Conservation (phyloP, 2,113 vertebrate species). For the Plestiodon gilberti region DNA sequence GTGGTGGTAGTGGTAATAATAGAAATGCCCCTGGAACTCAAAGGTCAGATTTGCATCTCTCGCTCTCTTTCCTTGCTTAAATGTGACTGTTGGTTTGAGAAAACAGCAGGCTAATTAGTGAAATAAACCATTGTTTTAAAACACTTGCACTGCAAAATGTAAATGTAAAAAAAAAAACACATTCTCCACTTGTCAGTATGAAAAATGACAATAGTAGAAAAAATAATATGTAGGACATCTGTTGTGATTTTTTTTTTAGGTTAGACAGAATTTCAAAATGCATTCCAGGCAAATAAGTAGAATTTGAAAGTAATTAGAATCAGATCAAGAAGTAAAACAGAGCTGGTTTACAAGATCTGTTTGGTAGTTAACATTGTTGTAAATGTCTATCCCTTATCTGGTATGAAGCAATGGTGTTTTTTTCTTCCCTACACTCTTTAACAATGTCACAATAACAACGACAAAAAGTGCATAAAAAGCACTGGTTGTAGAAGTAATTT, state of each 20-base stretch:
- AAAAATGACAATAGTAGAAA: slow-evolving; percentile 85
- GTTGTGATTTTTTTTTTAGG: slow-evolving; percentile 72
- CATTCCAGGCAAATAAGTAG: slow-evolving; percentile 79
- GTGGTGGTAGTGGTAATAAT: slow-evolving; percentile 55
- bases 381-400: slow-evolving; percentile 27
- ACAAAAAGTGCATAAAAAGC: neutral
- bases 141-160: slow-evolving; percentile 82
- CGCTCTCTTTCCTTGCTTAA: slow-evolving; percentile 53
- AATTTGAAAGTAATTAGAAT: slow-evolving; percentile 55
- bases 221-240: slow-evolving; percentile 87
- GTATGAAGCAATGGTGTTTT: neutral
- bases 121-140: slow-evolving; percentile 80
- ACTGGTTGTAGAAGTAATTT: neutral
- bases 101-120: slow-evolving; percentile 79
- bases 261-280: slow-evolving; percentile 52
- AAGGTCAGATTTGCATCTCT: slow-evolving; percentile 19
- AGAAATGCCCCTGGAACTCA: neutral
- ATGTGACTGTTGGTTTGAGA: slow-evolving; percentile 67
- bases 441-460: neutral
- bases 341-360: slow-evolving; percentile 47
- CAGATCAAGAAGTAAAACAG: slow-evolving; percentile 50
- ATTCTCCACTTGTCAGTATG: slow-evolving; percentile 81
- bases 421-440: neutral
- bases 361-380: slow-evolving; percentile 28
- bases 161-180: slow-evolving; percentile 80